Evolutionary conservation across 2,113 vertebrate genomes (phyloP).

Genomic region (Microtus oregoni): DNA sequence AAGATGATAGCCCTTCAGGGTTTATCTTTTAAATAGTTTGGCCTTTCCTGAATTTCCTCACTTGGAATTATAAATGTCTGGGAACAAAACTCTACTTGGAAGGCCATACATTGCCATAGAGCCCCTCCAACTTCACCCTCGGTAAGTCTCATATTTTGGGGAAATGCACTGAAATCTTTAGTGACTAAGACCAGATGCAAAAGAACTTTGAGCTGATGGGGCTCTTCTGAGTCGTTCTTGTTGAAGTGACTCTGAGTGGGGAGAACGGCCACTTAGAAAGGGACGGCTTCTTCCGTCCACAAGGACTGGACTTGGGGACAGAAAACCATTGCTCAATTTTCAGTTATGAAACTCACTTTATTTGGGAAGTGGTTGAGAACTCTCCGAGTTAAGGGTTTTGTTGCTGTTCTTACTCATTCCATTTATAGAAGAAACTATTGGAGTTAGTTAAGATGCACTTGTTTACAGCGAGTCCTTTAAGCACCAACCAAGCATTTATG

Average conservation of each 20-base stretch:
- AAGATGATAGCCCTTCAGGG: neutral
- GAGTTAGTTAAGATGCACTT: neutral
- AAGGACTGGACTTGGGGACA: neutral
- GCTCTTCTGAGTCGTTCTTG: neutral
- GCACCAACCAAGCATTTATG: neutral
- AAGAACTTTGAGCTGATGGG: neutral
- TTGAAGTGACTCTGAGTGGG: neutral
- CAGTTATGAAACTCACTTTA: neutral
- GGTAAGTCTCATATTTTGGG: neutral
- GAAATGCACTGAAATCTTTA: conserved; percentile 25
- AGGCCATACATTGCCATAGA: neutral
- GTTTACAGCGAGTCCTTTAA: neutral
- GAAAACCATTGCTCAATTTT: neutral
- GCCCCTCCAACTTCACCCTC: neutral
- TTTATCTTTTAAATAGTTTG: neutral
- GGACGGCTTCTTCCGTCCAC: neutral
- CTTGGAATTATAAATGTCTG: neutral
- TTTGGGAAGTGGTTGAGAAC: neutral
- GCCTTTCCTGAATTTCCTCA: neutral
- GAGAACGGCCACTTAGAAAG: neutral
- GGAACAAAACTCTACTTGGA: neutral
- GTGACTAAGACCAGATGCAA: conserved; percentile 10
- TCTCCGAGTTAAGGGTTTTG: neutral
- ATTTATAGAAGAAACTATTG: neutral
- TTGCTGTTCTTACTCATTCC: neutral